phyloP scores from a whole-genome alignment of 37 sponge, comb jelly and placozoan species.

The Sycon ciliatum region DNA sequence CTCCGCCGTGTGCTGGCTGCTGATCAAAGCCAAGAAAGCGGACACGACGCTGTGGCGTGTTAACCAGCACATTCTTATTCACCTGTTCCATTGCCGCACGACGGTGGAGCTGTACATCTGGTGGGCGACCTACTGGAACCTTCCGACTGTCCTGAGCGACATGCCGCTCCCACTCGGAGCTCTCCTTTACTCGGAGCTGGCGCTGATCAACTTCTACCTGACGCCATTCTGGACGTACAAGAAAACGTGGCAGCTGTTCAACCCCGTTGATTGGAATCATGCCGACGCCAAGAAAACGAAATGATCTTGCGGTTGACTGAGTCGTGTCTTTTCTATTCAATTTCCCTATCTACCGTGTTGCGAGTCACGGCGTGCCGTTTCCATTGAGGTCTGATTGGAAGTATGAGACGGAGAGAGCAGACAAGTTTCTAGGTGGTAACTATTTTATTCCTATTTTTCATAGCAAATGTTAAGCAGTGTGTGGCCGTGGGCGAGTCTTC shows the following conservation, averaged over 20 bases:
- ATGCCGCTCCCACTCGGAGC: conserved; percentile 21
- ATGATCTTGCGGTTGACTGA: background rate
- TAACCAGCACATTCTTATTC: conserved; percentile 45
- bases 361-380: no score
- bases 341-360: no score
- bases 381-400: no score
- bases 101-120: conserved; percentile 27
- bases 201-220: conserved; percentile 26
- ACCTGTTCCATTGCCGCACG: conserved; percentile 51
- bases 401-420: no score
- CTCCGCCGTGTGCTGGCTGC: conserved; percentile 45
- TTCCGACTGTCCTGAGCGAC: conserved; percentile 23
- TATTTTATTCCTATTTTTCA: no score
- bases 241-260: conserved; percentile 54
- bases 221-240: conserved; percentile 65
- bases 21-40: conserved; percentile 30
- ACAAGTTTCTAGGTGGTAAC: no score
- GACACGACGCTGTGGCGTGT: conserved; percentile 30
- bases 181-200: background rate
- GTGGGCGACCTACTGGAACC: conserved; percentile 27
- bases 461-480: no score
- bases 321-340: no score
- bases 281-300: conserved; percentile 17
- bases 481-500: no score
- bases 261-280: conserved; percentile 60